Percentiles rank a stretch among this genome's conserved stretches.
phyloP scores from a whole-genome alignment of 2,888 invertebrate genomes.

The Geophilus truncorum region DNA sequence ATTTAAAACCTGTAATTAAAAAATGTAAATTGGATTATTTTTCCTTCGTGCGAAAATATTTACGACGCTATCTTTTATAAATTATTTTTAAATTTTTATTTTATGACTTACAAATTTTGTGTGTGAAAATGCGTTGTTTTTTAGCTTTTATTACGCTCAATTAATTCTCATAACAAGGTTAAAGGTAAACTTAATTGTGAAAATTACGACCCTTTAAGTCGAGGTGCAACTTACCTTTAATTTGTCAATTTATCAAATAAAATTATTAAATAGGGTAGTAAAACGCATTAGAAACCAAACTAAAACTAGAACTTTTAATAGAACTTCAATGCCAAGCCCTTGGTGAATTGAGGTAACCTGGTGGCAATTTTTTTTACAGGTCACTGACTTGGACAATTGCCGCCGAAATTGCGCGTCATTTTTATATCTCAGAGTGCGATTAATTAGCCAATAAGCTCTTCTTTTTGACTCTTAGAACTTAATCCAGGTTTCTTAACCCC shows the following conservation, averaged over 20 bases:
- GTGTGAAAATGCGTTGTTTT: neutral
- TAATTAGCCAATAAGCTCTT: neutral
- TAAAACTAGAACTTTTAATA: conserved; percentile 6
- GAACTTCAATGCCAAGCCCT: neutral
- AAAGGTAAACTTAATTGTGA: no score
- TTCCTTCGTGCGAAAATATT: neutral
- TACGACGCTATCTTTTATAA: no score
- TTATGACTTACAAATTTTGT: neutral
- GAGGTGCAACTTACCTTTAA: no score
- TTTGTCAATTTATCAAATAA: no score
- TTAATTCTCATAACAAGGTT: no score
- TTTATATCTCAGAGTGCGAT: neutral
- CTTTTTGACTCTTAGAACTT: no score
- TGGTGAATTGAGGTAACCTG: conserved; percentile 10
- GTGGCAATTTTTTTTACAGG: conserved; percentile 7
- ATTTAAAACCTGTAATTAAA: neutral
- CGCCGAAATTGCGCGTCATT: neutral
- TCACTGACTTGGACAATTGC: neutral
- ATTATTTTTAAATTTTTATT: neutral
- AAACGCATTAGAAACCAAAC: neutral
- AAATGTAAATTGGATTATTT: neutral
- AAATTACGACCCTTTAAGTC: no score
- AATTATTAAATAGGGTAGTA: no score
- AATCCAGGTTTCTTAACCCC: no score
- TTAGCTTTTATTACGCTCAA: no score